These are phyloP conservation scores for Danaus melanippus DNA, from an alignment of 1,140 invertebrate species.

Conservation along the genomic window DNA sequence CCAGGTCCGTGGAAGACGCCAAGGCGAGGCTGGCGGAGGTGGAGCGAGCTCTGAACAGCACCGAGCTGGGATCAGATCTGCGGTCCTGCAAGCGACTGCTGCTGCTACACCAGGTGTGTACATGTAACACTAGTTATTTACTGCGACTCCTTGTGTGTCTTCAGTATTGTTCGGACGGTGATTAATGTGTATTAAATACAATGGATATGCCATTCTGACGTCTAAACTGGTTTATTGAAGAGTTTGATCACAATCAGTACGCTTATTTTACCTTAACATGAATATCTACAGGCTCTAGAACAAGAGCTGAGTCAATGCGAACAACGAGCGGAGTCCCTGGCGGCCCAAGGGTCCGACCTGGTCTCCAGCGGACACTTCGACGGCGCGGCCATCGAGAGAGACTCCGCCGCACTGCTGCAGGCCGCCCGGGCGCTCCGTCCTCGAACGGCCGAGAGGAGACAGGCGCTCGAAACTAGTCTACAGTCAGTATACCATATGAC, in stretches of 20 bases:
- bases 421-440: constrained; percentile 76
- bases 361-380: constrained; percentile 95
- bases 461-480: constrained; percentile 88
- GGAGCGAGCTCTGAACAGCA: constrained; percentile 80
- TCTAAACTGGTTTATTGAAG: no score
- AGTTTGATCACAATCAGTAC: no score
- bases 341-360: constrained; percentile 88
- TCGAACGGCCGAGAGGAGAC: constrained; percentile 78
- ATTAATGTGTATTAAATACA: no score
- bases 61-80: constrained; percentile 87
- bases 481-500: constrained; percentile 44
- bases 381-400: constrained; percentile 85
- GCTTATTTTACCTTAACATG: no score
- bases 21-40: constrained; percentile 87
- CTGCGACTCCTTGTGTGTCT: no score
- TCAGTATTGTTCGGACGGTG: no score
- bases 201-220: no score
- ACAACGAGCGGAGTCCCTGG: constrained; percentile 73
- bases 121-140: no score
- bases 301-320: constrained; percentile 86
- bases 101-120: constrained; percentile 83
- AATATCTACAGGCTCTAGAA: constrained; percentile 75
- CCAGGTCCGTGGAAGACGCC: constrained; percentile 85
- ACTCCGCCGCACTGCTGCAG: constrained; percentile 82
- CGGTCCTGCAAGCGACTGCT: constrained; percentile 90